Conservation (phyloP, 2,888 invertebrate species). For the Lochmaea crataegi region DNA sequence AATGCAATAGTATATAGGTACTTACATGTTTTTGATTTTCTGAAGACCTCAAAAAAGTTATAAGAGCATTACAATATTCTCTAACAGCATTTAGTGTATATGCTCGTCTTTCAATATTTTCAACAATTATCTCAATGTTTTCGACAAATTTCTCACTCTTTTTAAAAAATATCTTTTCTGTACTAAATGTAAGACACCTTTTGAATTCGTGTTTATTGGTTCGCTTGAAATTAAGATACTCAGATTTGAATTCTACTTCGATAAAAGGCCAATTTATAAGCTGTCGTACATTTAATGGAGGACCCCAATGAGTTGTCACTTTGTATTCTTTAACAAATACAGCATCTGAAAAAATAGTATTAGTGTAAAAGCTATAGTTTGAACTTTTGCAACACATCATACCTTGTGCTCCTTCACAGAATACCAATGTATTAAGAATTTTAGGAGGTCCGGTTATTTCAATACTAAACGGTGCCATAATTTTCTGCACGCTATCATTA, state of each 20-base stretch:
- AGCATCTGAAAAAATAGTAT: slow-evolving; percentile 30
- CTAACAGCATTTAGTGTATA: slow-evolving; percentile 40
- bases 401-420: slow-evolving; percentile 40
- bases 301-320: slow-evolving; percentile 28
- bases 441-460: slow-evolving; percentile 37
- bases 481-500: slow-evolving; percentile 26
- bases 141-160: slow-evolving; percentile 36
- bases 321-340: slow-evolving; percentile 39
- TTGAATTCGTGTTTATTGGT: slow-evolving; percentile 38
- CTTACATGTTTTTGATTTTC: slow-evolving; percentile 29
- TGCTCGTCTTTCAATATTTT: slow-evolving; percentile 31
- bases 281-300: slow-evolving; percentile 34
- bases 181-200: slow-evolving; percentile 40
- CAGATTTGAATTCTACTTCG: slow-evolving; percentile 39
- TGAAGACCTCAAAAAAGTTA: slow-evolving; percentile 28
- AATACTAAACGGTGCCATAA: slow-evolving; percentile 35
- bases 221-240: slow-evolving; percentile 42
- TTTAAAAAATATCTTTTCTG: slow-evolving; percentile 39
- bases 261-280: slow-evolving; percentile 43
- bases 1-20: background rate
- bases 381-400: background rate
- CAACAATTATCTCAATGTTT: slow-evolving; percentile 38
- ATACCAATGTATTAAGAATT: slow-evolving; percentile 42
- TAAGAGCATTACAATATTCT: slow-evolving; percentile 37
- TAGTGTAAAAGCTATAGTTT: background rate